These are phyloP conservation scores for Aix galericulata DNA, from an alignment of 2,113 vertebrate species.

Conservation along the genomic window DNA sequence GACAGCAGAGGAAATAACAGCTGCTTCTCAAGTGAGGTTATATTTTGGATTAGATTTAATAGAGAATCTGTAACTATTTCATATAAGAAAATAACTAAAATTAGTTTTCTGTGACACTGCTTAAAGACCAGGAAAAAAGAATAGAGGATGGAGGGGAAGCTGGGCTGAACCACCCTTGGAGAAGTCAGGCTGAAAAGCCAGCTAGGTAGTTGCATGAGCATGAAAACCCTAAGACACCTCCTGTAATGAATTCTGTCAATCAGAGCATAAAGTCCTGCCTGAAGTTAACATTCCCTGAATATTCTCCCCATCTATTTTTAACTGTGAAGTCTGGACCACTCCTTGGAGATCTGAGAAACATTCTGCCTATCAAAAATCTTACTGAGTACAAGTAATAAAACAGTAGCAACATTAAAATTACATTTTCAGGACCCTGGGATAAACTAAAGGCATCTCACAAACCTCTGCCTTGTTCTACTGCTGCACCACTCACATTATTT, in stretches of 20 bases:
- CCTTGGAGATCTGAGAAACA: conserved; percentile 28
- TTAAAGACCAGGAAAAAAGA: background rate
- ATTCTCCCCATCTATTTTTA: conserved; percentile 52
- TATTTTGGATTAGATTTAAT: background rate
- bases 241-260: conserved; percentile 64
- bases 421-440: background rate
- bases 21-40: background rate
- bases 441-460: background rate
- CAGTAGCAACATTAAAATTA: background rate
- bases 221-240: background rate
- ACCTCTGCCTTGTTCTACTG: background rate
- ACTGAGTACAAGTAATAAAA: conserved; percentile 6
- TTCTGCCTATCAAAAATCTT: conserved; percentile 14
- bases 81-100: background rate
- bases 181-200: conserved; percentile 27
- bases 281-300: conserved; percentile 58
- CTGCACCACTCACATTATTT: background rate
- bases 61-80: background rate
- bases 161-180: background rate
- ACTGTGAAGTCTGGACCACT: conserved; percentile 8
- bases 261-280: conserved; percentile 33
- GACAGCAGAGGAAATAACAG: background rate
- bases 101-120: background rate
- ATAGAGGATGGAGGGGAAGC: background rate
- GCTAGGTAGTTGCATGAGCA: conserved; percentile 9